These are phyloP conservation scores for Morbakka virulenta DNA, from an alignment of 30 jellyfish, hydroid and myxozoan genomes.

Conservation along the genomic window DNA sequence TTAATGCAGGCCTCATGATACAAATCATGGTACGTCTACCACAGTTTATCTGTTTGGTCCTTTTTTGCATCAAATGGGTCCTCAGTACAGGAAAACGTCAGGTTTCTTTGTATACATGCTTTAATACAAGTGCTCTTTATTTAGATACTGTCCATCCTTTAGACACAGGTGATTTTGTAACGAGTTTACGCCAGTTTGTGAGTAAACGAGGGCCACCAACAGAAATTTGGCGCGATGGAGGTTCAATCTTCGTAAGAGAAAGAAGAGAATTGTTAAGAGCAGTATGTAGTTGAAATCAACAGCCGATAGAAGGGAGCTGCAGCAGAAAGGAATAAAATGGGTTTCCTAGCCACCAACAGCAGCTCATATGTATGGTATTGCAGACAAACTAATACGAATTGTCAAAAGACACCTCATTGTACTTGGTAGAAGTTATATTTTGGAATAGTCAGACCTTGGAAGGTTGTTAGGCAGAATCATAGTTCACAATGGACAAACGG, in stretches of 20 bases:
- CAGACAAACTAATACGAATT: background rate
- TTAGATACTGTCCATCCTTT: background rate
- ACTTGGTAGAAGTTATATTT: background rate
- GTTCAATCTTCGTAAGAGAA: background rate
- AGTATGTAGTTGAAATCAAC: background rate
- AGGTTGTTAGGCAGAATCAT: slow-evolving; percentile 7
- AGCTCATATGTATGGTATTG: background rate
- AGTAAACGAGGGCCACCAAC: background rate
- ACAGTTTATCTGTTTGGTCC: background rate
- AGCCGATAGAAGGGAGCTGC: background rate
- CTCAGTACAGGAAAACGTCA: background rate
- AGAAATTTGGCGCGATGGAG: background rate
- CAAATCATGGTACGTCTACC: background rate
- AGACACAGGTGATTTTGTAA: background rate
- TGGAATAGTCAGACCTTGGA: background rate
- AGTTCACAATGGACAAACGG: background rate
- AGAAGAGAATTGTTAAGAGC: background rate
- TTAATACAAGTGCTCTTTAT: background rate
- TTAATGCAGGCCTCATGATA: background rate
- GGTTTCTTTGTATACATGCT: background rate
- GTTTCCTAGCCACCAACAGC: background rate
- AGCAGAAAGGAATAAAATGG: background rate
- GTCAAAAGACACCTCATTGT: background rate
- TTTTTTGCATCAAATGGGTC: background rate
- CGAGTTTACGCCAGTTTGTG: background rate